Percentiles rank a stretch among this genome's conserved stretches.
Conservation (phyloP, 1,140 invertebrate genomes). For the Drosophila varians region DNA sequence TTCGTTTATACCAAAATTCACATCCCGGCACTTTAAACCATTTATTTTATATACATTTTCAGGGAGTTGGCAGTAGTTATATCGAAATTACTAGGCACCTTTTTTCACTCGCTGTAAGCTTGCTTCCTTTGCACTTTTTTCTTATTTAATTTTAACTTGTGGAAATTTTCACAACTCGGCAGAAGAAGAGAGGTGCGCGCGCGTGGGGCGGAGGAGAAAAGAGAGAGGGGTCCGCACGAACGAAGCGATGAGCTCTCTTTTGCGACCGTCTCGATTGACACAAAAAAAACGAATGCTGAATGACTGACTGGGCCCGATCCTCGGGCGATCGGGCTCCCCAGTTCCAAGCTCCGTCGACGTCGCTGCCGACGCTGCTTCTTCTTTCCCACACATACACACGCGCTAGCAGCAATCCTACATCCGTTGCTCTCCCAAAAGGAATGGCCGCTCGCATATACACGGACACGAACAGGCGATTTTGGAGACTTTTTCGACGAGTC, state of each 20-base stretch:
- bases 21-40: neutral
- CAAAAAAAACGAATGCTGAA: slow-evolving; percentile 65
- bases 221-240: slow-evolving; percentile 48
- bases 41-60: slow-evolving; percentile 4
- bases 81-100: slow-evolving; percentile 46
- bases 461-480: slow-evolving; percentile 29
- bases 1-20: too few relatives aligned
- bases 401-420: slow-evolving; percentile 65
- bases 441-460: slow-evolving; percentile 34
- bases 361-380: slow-evolving; percentile 51
- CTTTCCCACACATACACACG: slow-evolving; percentile 33
- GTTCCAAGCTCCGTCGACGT: slow-evolving; percentile 51
- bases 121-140: slow-evolving; percentile 51
- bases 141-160: slow-evolving; percentile 63
- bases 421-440: slow-evolving; percentile 72
- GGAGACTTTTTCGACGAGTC: slow-evolving; percentile 48
- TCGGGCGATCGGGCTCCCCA: slow-evolving; percentile 43
- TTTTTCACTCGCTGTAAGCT: slow-evolving; percentile 35
- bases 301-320: slow-evolving; percentile 45
- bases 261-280: slow-evolving; percentile 72
- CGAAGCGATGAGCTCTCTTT: slow-evolving; percentile 57
- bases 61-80: slow-evolving; percentile 21
- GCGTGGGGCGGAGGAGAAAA: slow-evolving; percentile 40
- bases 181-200: slow-evolving; percentile 17
- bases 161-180: slow-evolving; percentile 75